A percentile compares a stretch with the other conserved stretches of the same genome.
Conservation (phyloP, 1,140 invertebrate species). For the Pseudachorutes palmiensis region DNA sequence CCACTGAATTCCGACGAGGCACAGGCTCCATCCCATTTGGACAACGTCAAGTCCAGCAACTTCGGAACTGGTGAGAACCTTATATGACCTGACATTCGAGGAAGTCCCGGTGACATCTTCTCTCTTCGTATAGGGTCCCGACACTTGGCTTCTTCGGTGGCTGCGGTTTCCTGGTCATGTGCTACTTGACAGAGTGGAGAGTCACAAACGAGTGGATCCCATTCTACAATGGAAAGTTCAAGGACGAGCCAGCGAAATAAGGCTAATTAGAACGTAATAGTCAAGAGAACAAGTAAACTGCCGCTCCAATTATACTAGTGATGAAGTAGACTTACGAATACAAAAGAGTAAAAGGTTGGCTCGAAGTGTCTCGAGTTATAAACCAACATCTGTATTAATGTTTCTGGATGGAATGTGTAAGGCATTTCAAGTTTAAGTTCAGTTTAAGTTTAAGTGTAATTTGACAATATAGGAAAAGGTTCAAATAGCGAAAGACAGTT, state of each 20-base stretch:
- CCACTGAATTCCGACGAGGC: neutral
- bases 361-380: neutral
- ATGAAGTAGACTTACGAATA: neutral
- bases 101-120: too few relatives aligned
- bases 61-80: constrained; percentile 23
- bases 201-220: constrained; percentile 59
- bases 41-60: constrained; percentile 24
- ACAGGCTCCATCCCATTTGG: constrained; percentile 20
- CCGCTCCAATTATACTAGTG: neutral
- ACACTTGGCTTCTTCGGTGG: constrained; percentile 55
- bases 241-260: neutral
- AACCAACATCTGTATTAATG: neutral
- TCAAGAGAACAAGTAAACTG: neutral
- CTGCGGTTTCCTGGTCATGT: constrained; percentile 47
- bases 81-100: neutral
- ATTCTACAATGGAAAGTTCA: constrained; percentile 63
- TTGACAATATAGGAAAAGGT: neutral
- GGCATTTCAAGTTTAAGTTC: neutral
- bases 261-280: neutral
- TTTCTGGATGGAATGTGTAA: constrained; percentile 1
- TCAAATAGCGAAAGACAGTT: neutral
- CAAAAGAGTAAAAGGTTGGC: too few relatives aligned
- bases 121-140: constrained; percentile 48
- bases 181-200: constrained; percentile 72
- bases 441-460: neutral